Evolutionary conservation across 2,888 invertebrate genomes (phyloP).

Genomic region (Euzophera pinguis): DNA sequence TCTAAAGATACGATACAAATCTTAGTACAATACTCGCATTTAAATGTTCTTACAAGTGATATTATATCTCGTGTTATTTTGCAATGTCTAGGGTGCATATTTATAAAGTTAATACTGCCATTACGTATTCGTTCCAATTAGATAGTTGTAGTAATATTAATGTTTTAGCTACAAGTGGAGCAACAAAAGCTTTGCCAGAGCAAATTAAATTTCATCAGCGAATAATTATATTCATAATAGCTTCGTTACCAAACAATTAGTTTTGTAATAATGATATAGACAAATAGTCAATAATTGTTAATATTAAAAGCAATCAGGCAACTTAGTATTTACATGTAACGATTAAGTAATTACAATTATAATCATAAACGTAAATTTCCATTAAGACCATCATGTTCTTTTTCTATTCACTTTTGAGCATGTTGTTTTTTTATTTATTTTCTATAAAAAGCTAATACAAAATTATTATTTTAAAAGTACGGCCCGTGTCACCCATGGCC

Average conservation of each 20-base stretch:
- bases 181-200: slow-evolving; percentile 9
- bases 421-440: too few species aligned
- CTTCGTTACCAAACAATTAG: slow-evolving; percentile 5
- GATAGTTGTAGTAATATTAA: slow-evolving; percentile 13
- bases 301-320: background rate
- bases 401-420: too few species aligned
- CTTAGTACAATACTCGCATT: slow-evolving; percentile 10
- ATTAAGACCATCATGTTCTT: too few species aligned
- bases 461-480: too few species aligned
- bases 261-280: slow-evolving; percentile 1
- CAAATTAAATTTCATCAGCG: slow-evolving; percentile 10
- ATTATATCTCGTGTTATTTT: slow-evolving; percentile 17
- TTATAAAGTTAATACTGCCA: slow-evolving; percentile 18
- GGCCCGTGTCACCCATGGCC: too few species aligned
- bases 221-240: slow-evolving; percentile 8
- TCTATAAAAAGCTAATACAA: too few species aligned
- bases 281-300: background rate
- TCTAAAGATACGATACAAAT: background rate
- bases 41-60: slow-evolving; percentile 14
- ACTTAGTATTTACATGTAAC: too few species aligned
- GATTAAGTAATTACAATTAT: too few species aligned
- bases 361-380: too few species aligned
- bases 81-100: slow-evolving; percentile 17
- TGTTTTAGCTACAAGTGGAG: slow-evolving; percentile 13
- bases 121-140: slow-evolving; percentile 19